These are phyloP conservation scores for Myripristis murdjan DNA, from an alignment of 2,797 vertebrate species.

Conservation along the genomic window DNA sequence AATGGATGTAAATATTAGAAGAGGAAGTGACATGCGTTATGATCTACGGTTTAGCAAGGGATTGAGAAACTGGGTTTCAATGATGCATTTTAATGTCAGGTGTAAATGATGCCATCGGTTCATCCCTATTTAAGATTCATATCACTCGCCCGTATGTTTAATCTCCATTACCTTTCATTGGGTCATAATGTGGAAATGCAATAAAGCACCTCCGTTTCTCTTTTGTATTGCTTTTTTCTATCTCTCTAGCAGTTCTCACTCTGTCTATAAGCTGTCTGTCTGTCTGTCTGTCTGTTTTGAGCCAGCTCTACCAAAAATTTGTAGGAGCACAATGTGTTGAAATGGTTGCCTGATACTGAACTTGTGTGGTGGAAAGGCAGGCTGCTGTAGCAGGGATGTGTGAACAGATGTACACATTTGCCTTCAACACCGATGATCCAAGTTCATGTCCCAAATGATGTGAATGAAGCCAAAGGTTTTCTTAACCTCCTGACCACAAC, in stretches of 20 bases:
- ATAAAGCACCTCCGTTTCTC: constrained; percentile 19
- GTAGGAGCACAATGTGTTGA: too few species aligned
- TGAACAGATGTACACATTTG: too few species aligned
- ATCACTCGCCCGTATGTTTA: constrained; percentile 23
- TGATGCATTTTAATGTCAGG: constrained; percentile 31
- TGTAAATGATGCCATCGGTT: constrained; percentile 15
- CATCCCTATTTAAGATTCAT: constrained; percentile 27
- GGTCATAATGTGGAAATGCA: constrained; percentile 39
- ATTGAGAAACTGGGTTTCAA: constrained; percentile 34
- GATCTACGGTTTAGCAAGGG: background rate
- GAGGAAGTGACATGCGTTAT: constrained; percentile 46
- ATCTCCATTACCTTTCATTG: constrained; percentile 31
- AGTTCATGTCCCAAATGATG: too few species aligned
- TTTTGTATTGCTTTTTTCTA: constrained; percentile 11
- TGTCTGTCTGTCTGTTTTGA: constrained; percentile 7
- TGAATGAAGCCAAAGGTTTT: too few species aligned
- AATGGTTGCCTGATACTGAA: too few species aligned
- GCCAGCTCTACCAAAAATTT: background rate
- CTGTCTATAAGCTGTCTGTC: background rate
- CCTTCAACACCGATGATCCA: too few species aligned
- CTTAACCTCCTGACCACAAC: too few species aligned
- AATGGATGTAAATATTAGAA: constrained; percentile 59
- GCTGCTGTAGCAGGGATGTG: too few species aligned
- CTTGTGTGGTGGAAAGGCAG: too few species aligned
- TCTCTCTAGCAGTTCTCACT: background rate